These are phyloP conservation scores for Ryuthela nishihirai DNA, from an alignment of 2,888 invertebrate genomes.

Conservation along the genomic window DNA sequence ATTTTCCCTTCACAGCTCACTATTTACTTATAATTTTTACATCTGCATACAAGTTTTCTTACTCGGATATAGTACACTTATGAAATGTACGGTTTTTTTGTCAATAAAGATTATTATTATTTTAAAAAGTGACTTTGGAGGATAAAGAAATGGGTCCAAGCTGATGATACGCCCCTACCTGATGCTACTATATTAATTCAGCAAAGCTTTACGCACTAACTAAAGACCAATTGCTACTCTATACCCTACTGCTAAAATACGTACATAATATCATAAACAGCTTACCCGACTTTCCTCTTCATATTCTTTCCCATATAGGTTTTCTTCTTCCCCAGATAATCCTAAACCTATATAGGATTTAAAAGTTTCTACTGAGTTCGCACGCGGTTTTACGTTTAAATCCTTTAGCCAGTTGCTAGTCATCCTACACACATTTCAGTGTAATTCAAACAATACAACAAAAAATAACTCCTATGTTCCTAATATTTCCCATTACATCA, in stretches of 20 bases:
- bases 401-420: constrained; percentile 33
- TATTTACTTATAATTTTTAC: too few relatives aligned
- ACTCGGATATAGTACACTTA: too few relatives aligned
- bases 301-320: neutral
- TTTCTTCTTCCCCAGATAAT: constrained; percentile 4
- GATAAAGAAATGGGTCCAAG: too few relatives aligned
- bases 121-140: too few relatives aligned
- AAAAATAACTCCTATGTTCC: too few relatives aligned
- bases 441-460: neutral
- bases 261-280: too few relatives aligned
- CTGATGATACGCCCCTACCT: too few relatives aligned
- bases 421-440: constrained; percentile 11
- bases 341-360: constrained; percentile 38
- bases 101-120: too few relatives aligned
- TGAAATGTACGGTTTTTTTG: too few relatives aligned
- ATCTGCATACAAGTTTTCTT: too few relatives aligned
- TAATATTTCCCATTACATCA: too few relatives aligned
- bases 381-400: constrained; percentile 30
- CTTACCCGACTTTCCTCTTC: neutral
- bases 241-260: neutral
- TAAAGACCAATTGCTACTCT: neutral
- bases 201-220: neutral
- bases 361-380: constrained; percentile 34
- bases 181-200: neutral
- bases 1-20: too few relatives aligned